These are phyloP conservation scores for Platichthys stellatus DNA, from an alignment of 2,113 vertebrate species.

Conservation along the genomic window DNA sequence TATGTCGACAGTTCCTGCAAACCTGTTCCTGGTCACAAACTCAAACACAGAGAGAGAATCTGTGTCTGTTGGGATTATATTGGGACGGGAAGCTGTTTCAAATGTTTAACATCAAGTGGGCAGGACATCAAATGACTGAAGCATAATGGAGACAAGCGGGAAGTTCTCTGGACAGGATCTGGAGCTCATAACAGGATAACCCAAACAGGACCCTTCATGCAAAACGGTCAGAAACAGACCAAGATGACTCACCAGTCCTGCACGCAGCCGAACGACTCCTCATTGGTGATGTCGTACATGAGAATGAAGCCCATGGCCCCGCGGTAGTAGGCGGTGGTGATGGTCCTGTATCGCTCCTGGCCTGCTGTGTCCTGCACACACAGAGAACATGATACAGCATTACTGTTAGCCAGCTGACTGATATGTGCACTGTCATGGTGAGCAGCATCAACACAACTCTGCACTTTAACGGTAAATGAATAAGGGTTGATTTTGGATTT, in stretches of 20 bases:
- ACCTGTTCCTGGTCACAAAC: too few relatives aligned
- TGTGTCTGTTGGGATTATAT: too few relatives aligned
- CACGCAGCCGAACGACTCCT: slow-evolving; percentile 79
- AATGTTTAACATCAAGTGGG: too few relatives aligned
- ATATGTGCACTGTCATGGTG: slow-evolving; percentile 16
- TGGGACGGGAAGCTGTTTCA: too few relatives aligned
- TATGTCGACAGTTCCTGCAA: too few relatives aligned
- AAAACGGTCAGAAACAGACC: slow-evolving; percentile 1
- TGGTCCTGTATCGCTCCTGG: slow-evolving; percentile 81
- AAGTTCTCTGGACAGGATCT: not conserved
- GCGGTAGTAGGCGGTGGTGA: slow-evolving; percentile 81
- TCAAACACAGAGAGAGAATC: too few relatives aligned
- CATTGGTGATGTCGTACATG: slow-evolving; percentile 83
- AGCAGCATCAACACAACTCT: not conserved
- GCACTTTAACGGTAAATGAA: not conserved
- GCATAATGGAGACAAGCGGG: too few relatives aligned
- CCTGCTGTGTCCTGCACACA: slow-evolving; percentile 77
- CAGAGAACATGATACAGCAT: slow-evolving; percentile 31
- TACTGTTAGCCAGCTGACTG: slow-evolving; percentile 13
- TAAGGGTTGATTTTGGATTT: not conserved
- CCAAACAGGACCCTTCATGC: not conserved
- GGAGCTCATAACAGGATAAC: not conserved
- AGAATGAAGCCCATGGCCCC: slow-evolving; percentile 82
- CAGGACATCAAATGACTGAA: too few relatives aligned
- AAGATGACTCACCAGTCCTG: slow-evolving; percentile 77